phyloP scores from a whole-genome alignment of 2,888 invertebrate species.

The Diaphora mendica region DNA sequence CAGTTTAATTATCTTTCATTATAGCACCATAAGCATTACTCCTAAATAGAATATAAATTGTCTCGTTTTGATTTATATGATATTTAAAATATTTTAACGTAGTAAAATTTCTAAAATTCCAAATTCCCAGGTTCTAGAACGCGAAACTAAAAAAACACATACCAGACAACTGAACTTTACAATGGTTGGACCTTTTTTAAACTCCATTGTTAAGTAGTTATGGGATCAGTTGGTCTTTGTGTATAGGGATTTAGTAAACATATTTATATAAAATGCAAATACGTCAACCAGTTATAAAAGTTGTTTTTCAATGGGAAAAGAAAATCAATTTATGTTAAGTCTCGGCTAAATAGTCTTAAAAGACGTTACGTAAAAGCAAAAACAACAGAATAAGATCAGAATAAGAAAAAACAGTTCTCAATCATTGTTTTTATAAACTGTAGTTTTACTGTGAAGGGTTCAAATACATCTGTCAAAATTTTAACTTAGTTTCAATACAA shows the following conservation, averaged over 20 bases:
- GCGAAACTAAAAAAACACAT: background rate
- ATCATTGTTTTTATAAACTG: too few species aligned
- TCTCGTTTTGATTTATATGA: background rate
- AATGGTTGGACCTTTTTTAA: background rate
- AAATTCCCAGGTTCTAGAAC: background rate
- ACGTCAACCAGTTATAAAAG: background rate
- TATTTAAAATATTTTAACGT: background rate
- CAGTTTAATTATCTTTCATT: constrained; percentile 43
- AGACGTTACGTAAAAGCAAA: background rate
- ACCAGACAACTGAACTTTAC: background rate
- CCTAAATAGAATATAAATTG: constrained; percentile 20
- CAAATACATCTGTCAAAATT: background rate
- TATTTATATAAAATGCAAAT: background rate
- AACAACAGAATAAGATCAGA: too few species aligned
- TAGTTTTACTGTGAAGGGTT: background rate
- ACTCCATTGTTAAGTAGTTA: background rate
- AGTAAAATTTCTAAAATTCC: background rate
- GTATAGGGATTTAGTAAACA: background rate
- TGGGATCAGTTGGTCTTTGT: background rate
- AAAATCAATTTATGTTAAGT: background rate
- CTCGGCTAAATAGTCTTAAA: background rate
- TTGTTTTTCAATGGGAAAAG: background rate
- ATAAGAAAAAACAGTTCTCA: too few species aligned
- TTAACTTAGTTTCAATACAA: background rate
- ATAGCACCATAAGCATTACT: constrained; percentile 23